Conservation (phyloP, 2,113 vertebrate species). For the Aspiorhynchus laticeps region DNA sequence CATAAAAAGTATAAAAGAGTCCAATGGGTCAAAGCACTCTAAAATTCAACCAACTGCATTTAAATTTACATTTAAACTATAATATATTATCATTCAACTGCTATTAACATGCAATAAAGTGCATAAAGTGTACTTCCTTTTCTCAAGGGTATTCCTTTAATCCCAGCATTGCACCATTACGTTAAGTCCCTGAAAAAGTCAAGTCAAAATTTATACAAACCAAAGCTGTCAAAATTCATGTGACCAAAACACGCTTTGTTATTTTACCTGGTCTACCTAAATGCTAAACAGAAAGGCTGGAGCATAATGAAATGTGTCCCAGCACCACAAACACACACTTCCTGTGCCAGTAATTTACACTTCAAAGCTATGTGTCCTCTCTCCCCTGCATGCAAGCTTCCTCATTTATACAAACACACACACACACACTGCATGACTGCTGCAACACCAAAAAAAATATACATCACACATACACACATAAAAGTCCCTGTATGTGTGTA, state of each 20-base stretch:
- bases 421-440: slow-evolving; percentile 22
- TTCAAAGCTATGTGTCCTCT: slow-evolving; percentile 48
- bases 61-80: background rate
- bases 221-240: background rate
- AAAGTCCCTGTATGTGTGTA: slow-evolving; percentile 10
- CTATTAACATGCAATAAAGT: background rate
- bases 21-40: background rate
- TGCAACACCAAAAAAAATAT: background rate
- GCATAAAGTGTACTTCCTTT: background rate
- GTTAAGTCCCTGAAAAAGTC: background rate
- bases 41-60: background rate
- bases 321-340: slow-evolving; percentile 40
- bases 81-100: background rate
- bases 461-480: background rate
- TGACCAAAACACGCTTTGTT: background rate
- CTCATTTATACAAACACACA: slow-evolving; percentile 48
- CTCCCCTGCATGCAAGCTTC: slow-evolving; percentile 44
- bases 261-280: slow-evolving; percentile 37
- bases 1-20: background rate
- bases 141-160: background rate
- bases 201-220: background rate
- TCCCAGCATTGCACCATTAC: background rate
- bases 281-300: slow-evolving; percentile 44
- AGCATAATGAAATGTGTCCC: slow-evolving; percentile 49
- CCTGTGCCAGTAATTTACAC: slow-evolving; percentile 59